A percentile compares a stretch with the other conserved stretches of the same genome.
Evolutionary conservation across 2,113 vertebrate genomes (phyloP).

Genomic region (Pungitius pungitius): DNA sequence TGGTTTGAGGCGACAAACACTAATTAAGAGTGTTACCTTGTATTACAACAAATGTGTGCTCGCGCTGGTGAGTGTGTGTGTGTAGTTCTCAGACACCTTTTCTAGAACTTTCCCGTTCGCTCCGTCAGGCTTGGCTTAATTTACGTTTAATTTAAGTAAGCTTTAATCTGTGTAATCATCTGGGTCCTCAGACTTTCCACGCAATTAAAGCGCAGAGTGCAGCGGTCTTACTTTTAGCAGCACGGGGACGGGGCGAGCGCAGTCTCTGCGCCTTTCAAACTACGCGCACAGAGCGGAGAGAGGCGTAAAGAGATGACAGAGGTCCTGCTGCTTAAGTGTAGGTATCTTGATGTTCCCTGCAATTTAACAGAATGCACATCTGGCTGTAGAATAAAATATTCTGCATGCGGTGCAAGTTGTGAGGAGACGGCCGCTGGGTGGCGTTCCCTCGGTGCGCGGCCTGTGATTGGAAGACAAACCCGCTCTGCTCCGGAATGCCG

Average conservation of each 20-base stretch:
- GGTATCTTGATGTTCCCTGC: constrained; percentile 12
- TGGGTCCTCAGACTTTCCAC: constrained; percentile 26
- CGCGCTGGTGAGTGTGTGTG: constrained; percentile 1
- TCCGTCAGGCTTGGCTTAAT: constrained; percentile 2
- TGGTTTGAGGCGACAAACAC: background rate
- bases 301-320: constrained; percentile 16
- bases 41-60: constrained; percentile 1
- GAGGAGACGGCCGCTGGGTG: constrained; percentile 9
- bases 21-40: background rate
- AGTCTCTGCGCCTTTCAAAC: background rate
- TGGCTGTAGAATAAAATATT: constrained; percentile 22
- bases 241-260: background rate
- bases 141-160: constrained; percentile 22
- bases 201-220: constrained; percentile 20
- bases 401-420: background rate
- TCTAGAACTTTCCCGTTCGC: constrained; percentile 2
- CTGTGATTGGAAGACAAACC: constrained; percentile 48
- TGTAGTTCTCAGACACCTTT: background rate
- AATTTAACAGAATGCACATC: background rate
- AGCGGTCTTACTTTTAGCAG: constrained; percentile 27
- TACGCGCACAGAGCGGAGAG: background rate
- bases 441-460: constrained; percentile 32
- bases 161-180: background rate
- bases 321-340: background rate
- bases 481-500: constrained; percentile 38